These are phyloP conservation scores for Drosophila nigromelanica DNA, from an alignment of 1,140 invertebrate genomes.

Conservation along the genomic window DNA sequence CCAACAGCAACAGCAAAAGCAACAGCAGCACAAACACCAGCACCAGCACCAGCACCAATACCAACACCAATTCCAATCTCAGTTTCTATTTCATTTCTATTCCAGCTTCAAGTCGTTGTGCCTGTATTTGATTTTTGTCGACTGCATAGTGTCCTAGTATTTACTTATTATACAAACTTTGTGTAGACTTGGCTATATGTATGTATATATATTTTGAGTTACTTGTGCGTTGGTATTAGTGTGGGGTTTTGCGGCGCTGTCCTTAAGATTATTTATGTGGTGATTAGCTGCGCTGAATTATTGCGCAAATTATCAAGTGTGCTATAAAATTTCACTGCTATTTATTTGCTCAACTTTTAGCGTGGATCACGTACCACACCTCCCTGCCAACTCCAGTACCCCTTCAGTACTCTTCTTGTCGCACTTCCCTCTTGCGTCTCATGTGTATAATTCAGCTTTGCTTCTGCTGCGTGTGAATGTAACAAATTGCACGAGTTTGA, in stretches of 20 bases:
- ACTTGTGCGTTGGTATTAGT: slow-evolving; percentile 21
- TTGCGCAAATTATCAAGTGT: slow-evolving; percentile 81
- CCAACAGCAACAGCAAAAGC: neutral
- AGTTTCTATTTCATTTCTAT: neutral
- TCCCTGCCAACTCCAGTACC: neutral
- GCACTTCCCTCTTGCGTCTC: slow-evolving; percentile 31
- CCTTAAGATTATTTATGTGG: slow-evolving; percentile 82
- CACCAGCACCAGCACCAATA: neutral
- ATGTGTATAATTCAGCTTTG: slow-evolving; percentile 63
- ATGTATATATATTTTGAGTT: slow-evolving; percentile 31
- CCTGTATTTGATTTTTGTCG: slow-evolving; percentile 36
- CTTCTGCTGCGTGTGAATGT: slow-evolving; percentile 48
- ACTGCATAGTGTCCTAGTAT: slow-evolving; percentile 41
- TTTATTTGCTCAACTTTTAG: slow-evolving; percentile 73
- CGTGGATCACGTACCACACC: slow-evolving; percentile 55
- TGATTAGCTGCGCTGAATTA: slow-evolving; percentile 77
- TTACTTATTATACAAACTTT: slow-evolving; percentile 3
- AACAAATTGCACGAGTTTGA: slow-evolving; percentile 69
- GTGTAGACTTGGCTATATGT: neutral
- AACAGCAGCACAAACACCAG: neutral
- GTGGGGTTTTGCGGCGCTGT: slow-evolving; percentile 40
- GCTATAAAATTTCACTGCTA: slow-evolving; percentile 77
- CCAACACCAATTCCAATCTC: slow-evolving; percentile 1
- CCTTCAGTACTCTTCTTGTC: neutral
- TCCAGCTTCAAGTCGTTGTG: slow-evolving; percentile 8